Evolutionary conservation across 2,113 vertebrate species (phyloP).

Genomic region (Crotalus horridus): DNA sequence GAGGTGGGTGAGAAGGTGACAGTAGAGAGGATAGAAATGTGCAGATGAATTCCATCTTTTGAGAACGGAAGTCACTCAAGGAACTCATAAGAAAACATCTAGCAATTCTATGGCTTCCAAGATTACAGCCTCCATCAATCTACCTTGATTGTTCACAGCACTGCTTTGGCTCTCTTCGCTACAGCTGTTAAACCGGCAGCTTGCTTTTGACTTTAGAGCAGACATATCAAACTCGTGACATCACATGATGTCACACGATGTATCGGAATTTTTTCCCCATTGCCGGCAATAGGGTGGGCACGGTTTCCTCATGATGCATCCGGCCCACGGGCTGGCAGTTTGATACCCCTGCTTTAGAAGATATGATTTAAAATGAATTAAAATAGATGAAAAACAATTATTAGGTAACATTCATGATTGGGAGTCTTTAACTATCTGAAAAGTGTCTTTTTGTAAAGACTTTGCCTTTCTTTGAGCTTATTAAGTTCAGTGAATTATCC

Average conservation of each 20-base stretch:
- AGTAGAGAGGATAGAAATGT: background rate
- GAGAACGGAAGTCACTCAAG: background rate
- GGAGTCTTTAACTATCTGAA: slow-evolving; percentile 16
- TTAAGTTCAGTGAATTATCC: slow-evolving; percentile 27
- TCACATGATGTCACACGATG: too few relatives aligned
- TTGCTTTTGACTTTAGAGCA: background rate
- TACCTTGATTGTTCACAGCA: background rate
- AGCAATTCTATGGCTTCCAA: background rate
- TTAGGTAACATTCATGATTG: background rate
- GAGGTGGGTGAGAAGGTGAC: background rate
- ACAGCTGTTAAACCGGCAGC: background rate
- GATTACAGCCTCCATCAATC: background rate
- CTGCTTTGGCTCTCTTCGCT: background rate
- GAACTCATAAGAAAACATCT: background rate
- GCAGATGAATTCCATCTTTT: background rate
- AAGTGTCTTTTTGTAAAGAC: slow-evolving; percentile 20
- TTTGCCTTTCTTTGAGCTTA: background rate
- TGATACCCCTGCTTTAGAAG: background rate
- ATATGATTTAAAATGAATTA: slow-evolving; percentile 15
- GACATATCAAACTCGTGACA: too few relatives aligned
- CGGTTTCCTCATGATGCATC: too few relatives aligned
- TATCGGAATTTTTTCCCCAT: too few relatives aligned
- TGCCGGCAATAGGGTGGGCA: too few relatives aligned
- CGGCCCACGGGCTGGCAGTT: too few relatives aligned
- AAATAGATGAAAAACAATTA: background rate